These are phyloP conservation scores for Dryocosmus kuriphilus DNA, from an alignment of 2,888 invertebrate genomes.

Conservation along the genomic window DNA sequence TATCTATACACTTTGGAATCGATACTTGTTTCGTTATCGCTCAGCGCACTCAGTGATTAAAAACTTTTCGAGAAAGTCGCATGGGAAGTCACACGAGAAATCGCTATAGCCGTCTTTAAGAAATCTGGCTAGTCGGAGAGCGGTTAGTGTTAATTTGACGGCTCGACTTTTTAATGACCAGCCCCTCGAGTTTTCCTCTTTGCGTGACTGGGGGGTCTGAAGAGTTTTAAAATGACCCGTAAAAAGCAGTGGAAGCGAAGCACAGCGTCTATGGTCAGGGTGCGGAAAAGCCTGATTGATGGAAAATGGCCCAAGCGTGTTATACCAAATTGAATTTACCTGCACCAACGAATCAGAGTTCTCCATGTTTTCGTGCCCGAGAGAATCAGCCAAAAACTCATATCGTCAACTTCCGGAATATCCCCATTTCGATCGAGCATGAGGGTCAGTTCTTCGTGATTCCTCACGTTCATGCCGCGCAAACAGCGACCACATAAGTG, in stretches of 20 bases:
- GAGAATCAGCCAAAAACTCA: conserved; percentile 81
- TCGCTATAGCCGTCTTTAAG: too few species aligned
- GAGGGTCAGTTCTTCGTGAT: conserved; percentile 79
- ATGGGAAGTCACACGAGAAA: too few species aligned
- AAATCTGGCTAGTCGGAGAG: too few species aligned
- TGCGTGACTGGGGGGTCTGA: conserved; percentile 42
- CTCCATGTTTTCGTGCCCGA: conserved; percentile 63
- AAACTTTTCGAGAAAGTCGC: too few species aligned
- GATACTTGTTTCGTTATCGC: too few species aligned
- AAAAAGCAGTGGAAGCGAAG: conserved; percentile 24
- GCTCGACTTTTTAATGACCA: too few species aligned
- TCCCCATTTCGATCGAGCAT: conserved; percentile 29
- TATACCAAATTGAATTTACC: conserved; percentile 62
- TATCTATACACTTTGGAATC: too few species aligned
- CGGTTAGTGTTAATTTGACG: too few species aligned
- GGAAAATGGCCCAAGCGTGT: conserved; percentile 38
- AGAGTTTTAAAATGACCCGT: conserved; percentile 41
- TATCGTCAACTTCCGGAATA: conserved; percentile 83
- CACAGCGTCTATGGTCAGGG: conserved; percentile 21
- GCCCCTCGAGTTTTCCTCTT: background rate
- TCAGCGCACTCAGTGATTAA: too few species aligned
- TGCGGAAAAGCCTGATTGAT: conserved; percentile 42
- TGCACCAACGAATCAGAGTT: conserved; percentile 65
- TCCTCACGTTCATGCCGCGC: conserved; percentile 84
- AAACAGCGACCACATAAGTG: conserved; percentile 90